Evolutionary conservation across 2,113 vertebrate genomes (phyloP).

Genomic region (Neodon shergylaensis): DNA sequence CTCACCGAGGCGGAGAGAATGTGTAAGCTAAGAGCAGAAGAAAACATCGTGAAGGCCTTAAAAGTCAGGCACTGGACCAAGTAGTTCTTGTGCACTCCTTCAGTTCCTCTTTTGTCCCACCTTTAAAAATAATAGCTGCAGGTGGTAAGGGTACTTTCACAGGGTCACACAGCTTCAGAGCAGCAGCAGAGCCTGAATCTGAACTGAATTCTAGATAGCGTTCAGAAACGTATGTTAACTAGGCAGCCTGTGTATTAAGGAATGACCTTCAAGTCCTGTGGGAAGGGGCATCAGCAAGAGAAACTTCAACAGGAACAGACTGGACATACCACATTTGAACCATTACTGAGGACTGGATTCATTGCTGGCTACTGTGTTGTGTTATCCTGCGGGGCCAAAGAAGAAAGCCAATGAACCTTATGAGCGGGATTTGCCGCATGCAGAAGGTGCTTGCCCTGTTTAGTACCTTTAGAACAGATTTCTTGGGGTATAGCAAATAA

Average conservation of each 20-base stretch:
- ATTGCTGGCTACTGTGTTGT: neutral
- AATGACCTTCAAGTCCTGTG: neutral
- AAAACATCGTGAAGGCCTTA: neutral
- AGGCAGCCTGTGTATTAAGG: neutral
- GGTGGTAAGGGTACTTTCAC: neutral
- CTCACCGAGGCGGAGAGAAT: neutral
- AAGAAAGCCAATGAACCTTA: neutral
- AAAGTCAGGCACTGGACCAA: neutral
- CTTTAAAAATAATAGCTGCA: neutral
- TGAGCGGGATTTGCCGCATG: neutral
- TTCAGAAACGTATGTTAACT: neutral
- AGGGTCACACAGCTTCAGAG: neutral
- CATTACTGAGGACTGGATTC: neutral
- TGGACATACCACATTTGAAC: rapidly evolving
- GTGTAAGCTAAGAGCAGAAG: neutral
- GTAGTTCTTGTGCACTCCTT: neutral
- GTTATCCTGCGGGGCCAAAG: neutral
- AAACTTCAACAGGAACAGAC: neutral
- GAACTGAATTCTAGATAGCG: neutral
- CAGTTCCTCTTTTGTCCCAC: neutral
- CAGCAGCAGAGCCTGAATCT: neutral
- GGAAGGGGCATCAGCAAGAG: neutral
- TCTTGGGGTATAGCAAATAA: neutral
- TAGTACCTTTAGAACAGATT: neutral
- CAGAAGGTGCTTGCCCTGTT: neutral